Evolutionary conservation across 2,113 vertebrate species (phyloP).

Genomic region (Aix galericulata): DNA sequence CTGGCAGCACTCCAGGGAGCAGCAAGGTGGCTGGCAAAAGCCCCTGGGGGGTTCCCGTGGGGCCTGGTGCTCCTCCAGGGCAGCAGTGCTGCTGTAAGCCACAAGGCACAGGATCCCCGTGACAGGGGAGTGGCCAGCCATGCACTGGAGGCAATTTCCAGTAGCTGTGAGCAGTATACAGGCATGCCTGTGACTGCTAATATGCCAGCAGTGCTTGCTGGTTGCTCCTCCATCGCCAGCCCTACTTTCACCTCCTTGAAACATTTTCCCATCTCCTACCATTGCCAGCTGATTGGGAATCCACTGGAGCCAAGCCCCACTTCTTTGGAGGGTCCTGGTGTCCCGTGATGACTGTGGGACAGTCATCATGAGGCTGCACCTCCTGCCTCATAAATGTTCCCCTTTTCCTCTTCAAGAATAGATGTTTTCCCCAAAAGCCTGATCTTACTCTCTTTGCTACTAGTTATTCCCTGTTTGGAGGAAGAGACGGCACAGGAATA

Average conservation of each 20-base stretch:
- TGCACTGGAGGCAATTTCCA: not conserved
- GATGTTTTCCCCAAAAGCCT: not conserved
- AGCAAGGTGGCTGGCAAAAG: not conserved
- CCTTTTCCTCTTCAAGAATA: not conserved
- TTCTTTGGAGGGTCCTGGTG: not conserved
- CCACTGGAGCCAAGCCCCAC: not conserved
- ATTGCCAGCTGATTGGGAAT: not conserved
- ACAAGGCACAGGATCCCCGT: rapidly evolving
- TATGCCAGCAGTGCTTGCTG: rapidly evolving
- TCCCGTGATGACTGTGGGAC: not conserved
- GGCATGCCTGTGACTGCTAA: rapidly evolving
- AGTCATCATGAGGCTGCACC: too few species aligned
- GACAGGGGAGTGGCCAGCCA: not conserved
- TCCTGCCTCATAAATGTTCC: not conserved
- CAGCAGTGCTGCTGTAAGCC: not conserved
- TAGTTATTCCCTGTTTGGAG: not conserved
- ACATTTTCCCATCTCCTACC: not conserved
- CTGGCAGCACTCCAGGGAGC: not conserved
- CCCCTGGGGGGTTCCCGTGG: rapidly evolving
- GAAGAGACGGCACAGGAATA: not conserved
- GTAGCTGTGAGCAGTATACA: not conserved
- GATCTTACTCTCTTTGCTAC: not conserved
- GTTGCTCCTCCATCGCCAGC: not conserved
- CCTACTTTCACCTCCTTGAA: not conserved
- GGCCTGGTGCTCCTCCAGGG: not conserved